Evolutionary conservation across 2,797 vertebrate genomes (phyloP).

Genomic region (Discoglossus pictus): DNA sequence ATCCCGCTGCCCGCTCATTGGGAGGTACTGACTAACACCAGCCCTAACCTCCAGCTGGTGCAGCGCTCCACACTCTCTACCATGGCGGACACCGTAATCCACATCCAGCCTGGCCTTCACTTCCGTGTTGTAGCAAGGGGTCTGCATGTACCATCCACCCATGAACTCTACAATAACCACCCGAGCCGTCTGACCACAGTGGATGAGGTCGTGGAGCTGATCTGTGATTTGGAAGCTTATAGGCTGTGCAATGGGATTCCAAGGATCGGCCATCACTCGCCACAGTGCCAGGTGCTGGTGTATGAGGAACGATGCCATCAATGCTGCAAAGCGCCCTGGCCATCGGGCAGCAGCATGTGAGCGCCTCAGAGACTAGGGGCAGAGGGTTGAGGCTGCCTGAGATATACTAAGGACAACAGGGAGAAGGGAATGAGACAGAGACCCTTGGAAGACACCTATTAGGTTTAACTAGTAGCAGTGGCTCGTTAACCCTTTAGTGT

Average conservation of each 20-base stretch:
- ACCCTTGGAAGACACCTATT: background rate
- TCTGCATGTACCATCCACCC: constrained; percentile 48
- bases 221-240: constrained; percentile 56
- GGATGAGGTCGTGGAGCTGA: constrained; percentile 58
- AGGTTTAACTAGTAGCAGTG: constrained; percentile 6
- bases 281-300: constrained; percentile 50
- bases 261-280: constrained; percentile 24
- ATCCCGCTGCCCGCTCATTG: constrained; percentile 57
- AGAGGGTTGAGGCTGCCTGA: background rate
- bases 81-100: constrained; percentile 44
- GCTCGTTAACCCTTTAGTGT: constrained; percentile 1
- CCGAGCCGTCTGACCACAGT: constrained; percentile 53
- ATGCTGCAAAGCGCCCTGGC: constrained; percentile 47
- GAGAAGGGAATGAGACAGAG: background rate
- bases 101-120: constrained; percentile 51
- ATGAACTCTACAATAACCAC: constrained; percentile 51
- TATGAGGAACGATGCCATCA: constrained; percentile 45
- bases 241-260: constrained; percentile 46
- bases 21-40: constrained; percentile 39
- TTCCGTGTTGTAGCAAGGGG: constrained; percentile 46
- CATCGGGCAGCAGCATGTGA: constrained; percentile 33
- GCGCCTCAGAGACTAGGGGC: constrained; percentile 22
- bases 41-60: constrained; percentile 45
- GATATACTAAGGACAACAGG: background rate
- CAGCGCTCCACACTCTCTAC: constrained; percentile 53